These are phyloP conservation scores for Drosophila pachea DNA, from an alignment of 1,140 invertebrate species.

Conservation along the genomic window DNA sequence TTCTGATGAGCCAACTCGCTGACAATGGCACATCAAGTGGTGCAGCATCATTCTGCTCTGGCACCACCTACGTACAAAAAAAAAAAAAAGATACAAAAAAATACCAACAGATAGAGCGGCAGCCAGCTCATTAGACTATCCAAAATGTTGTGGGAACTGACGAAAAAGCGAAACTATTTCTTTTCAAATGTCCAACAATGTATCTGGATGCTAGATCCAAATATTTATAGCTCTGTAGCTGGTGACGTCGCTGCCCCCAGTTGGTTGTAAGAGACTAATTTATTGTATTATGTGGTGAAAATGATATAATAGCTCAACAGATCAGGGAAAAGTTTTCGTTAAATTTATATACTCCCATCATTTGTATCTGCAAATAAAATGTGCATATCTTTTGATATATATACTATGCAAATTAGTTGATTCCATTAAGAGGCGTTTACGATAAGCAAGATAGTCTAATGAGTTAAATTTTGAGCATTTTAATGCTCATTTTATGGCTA, in stretches of 20 bases:
- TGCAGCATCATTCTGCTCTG: slow-evolving; percentile 22
- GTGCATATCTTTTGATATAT: neutral
- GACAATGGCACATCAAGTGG: slow-evolving; percentile 70
- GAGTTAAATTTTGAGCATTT: neutral
- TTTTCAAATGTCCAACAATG: neutral
- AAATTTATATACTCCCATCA: slow-evolving; percentile 6
- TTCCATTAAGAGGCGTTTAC: neutral
- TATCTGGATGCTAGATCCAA: neutral
- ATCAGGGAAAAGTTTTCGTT: neutral
- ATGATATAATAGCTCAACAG: slow-evolving; percentile 5
- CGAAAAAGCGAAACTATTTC: slow-evolving; percentile 1
- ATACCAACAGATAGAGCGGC: slow-evolving; percentile 15
- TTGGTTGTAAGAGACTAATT: slow-evolving; percentile 8
- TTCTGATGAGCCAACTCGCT: slow-evolving; percentile 54
- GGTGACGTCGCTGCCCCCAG: slow-evolving; percentile 4
- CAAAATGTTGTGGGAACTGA: slow-evolving; percentile 7
- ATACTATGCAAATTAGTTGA: neutral
- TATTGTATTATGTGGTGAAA: slow-evolving; percentile 6
- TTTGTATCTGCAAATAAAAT: neutral
- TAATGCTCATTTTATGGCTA: neutral
- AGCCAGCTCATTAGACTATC: slow-evolving; percentile 28
- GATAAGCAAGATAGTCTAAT: neutral
- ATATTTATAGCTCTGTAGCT: neutral
- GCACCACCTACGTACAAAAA: slow-evolving; percentile 30
- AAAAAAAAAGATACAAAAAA: too few species aligned